These are phyloP conservation scores for Tetramorium simillimum DNA, from an alignment of 1,140 invertebrate species.

Conservation along the genomic window DNA sequence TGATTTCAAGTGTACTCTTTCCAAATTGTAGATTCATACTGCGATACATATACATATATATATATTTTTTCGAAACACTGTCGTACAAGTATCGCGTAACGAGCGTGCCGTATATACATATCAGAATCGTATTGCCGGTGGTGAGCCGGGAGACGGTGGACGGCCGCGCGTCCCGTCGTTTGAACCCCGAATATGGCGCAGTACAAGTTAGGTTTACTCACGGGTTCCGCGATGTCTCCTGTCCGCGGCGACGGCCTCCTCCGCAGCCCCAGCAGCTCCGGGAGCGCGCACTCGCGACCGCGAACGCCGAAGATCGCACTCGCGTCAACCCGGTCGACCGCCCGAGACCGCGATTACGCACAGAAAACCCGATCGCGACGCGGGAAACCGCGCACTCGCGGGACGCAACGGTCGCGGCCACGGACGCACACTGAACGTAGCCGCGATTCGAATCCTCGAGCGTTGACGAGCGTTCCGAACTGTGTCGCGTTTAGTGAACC, in stretches of 20 bases:
- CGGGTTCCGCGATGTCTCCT: not conserved
- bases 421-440: conserved; percentile 8
- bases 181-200: conserved; percentile 30
- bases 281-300: not conserved
- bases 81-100: conserved; percentile 55
- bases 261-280: too few species aligned
- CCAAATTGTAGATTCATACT: conserved; percentile 60
- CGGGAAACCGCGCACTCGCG: not conserved
- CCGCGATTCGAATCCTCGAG: conserved; percentile 10
- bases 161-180: conserved; percentile 60
- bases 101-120: conserved; percentile 71
- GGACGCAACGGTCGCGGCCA: not conserved
- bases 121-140: conserved; percentile 70
- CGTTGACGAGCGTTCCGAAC: not conserved
- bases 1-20: conserved; percentile 58
- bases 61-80: conserved; percentile 70
- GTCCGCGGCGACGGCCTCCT: too few species aligned
- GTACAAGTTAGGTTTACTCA: conserved; percentile 56
- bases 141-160: conserved; percentile 14
- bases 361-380: not conserved
- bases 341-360: not conserved
- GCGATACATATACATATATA: conserved; percentile 42
- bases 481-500: too few species aligned
- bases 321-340: not conserved
- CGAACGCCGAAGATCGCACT: not conserved